These are phyloP conservation scores for Brachionus asplanchnoidis DNA, from an alignment of 1,140 invertebrate genomes.

Conservation along the genomic window DNA sequence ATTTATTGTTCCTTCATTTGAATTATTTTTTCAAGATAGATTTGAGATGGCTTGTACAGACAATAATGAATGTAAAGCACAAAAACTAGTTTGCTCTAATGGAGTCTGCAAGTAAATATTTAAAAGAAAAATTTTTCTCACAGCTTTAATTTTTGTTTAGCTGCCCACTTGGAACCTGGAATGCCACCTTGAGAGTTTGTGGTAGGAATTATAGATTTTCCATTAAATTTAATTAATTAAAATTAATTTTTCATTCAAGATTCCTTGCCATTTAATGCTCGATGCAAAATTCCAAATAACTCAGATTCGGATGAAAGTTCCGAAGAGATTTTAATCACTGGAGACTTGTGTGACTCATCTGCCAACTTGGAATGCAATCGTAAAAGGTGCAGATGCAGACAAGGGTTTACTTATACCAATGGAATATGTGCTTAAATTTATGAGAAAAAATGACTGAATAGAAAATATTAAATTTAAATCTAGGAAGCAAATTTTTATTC, in stretches of 20 bases:
- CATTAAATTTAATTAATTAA: neutral
- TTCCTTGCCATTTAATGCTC: neutral
- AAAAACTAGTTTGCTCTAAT: neutral
- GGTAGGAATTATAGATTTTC: neutral
- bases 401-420: neutral
- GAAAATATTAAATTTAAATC: too few species aligned
- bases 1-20: too few species aligned
- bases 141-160: too few species aligned
- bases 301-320: neutral
- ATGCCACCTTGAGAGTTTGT: neutral
- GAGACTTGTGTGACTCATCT: neutral
- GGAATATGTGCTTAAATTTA: neutral
- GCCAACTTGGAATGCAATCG: neutral
- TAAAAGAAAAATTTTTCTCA: neutral
- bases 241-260: neutral
- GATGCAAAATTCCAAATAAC: neutral
- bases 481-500: too few species aligned
- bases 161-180: neutral
- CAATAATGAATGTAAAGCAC: neutral
- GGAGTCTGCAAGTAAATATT: neutral
- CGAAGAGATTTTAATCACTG: neutral
- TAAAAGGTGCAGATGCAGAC: neutral
- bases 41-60: neutral
- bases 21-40: neutral
- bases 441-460: too few species aligned